Evolutionary conservation across 1,140 invertebrate species (phyloP).

Genomic region (Drosophila guanche): DNA sequence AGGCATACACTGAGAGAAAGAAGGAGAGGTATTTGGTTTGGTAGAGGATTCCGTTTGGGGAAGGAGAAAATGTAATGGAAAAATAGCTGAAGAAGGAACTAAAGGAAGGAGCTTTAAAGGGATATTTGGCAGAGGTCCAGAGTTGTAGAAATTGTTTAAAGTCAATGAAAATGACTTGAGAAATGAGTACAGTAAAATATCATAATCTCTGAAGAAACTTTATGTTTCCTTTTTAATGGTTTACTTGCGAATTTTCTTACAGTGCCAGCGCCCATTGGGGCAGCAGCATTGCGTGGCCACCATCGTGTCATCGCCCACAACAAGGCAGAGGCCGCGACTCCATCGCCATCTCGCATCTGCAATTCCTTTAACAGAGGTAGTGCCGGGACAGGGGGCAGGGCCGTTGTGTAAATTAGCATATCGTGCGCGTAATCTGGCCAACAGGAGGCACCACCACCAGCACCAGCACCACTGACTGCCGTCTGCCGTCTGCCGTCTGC

Average conservation of each 20-base stretch:
- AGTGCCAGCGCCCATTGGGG: neutral
- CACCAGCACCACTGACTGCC: neutral
- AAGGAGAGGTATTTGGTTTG: too few relatives aligned
- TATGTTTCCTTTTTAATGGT: too few relatives aligned
- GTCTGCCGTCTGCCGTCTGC: too few relatives aligned
- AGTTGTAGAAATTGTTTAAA: too few relatives aligned
- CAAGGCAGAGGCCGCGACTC: constrained; percentile 32
- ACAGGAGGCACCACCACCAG: constrained; percentile 56
- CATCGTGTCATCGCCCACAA: constrained; percentile 74
- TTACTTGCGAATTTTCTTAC: too few relatives aligned
- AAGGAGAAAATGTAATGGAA: neutral
- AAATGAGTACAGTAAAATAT: too few relatives aligned
- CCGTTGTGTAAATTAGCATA: constrained; percentile 78
- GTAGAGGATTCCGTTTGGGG: neutral
- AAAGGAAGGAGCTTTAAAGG: too few relatives aligned
- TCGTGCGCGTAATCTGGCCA: constrained; percentile 79
- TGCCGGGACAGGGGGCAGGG: neutral
- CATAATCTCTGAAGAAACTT: too few relatives aligned
- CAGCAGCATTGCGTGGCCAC: constrained; percentile 57
- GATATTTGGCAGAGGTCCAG: neutral
- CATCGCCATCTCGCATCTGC: constrained; percentile 39
- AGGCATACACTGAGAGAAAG: constrained; percentile 10
- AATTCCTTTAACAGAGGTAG: constrained; percentile 21
- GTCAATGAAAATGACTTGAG: too few relatives aligned
- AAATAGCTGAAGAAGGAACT: neutral